Conservation (phyloP, 2,113 vertebrate genomes). For the Brachyhypopomus gauderio region DNA sequence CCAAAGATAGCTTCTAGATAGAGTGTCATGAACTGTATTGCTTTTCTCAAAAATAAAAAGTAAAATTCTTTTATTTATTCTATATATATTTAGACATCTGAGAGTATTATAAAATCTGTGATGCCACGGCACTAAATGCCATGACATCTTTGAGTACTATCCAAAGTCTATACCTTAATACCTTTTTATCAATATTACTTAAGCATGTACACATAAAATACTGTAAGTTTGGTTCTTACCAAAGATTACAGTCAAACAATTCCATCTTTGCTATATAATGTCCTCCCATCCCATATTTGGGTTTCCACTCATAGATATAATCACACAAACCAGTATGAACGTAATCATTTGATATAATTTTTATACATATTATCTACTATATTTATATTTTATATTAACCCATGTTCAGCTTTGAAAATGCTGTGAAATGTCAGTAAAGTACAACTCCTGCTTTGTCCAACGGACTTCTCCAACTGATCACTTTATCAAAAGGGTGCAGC, state of each 20-base stretch:
- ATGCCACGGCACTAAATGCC: too few relatives aligned
- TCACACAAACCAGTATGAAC: not conserved
- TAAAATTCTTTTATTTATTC: not conserved
- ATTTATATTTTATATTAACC: not conserved
- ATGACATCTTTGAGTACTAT: too few relatives aligned
- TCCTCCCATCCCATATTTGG: too few relatives aligned
- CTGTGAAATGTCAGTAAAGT: not conserved
- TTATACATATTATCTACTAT: not conserved
- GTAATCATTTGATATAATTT: not conserved
- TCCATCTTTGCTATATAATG: too few relatives aligned
- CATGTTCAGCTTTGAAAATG: not conserved
- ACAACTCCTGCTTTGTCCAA: not conserved
- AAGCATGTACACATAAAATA: too few relatives aligned
- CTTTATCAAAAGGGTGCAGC: not conserved
- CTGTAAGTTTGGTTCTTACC: too few relatives aligned
- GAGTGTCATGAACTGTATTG: not conserved
- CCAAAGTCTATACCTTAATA: too few relatives aligned
- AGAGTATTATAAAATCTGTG: not conserved
- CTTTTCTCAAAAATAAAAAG: constrained; percentile 2
- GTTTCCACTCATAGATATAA: not conserved
- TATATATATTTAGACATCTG: not conserved
- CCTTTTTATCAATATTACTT: too few relatives aligned
- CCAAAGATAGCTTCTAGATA: constrained; percentile 18
- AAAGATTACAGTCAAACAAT: too few relatives aligned
- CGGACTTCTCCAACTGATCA: not conserved